Base-by-base conservation (phyloP, 2,888 invertebrate species). In the Pteria penguin region DNA sequence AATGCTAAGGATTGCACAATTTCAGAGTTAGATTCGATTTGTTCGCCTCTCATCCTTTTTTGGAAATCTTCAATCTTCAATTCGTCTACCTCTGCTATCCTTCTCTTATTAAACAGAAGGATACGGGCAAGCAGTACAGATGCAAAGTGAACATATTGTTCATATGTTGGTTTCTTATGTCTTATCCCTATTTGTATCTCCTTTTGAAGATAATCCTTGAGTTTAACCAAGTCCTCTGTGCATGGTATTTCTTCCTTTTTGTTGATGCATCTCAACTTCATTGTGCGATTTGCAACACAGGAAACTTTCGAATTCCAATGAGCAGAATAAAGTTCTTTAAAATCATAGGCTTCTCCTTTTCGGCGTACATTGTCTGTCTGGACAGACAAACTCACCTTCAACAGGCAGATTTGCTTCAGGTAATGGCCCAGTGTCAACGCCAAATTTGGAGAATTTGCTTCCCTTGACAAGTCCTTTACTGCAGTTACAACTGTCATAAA, bases 241-340 rank as follows among this genome's bases (percentile, higher is more conserved):
- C 4, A 11, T 31, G 69, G 74, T 22, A 74, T 60, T 24, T 69
- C 62, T 32, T n/a, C n/a, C 29, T 22, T 62, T 52, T 71, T 76
- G 61, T 76, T 76, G 8, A 76, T 27, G 1, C 8, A 14, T 33
- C 72, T 65, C 31, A 76, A 60, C 2, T 57, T 24, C 24, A 52
- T 57, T 24, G 54, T 58, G 2, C 76, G 26, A 24, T 65, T 63
- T 24, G 71, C 71, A 8, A 76, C 72, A 58, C 32, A 33, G 18
- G 72, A 52, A 26, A 76, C 67, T 54, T 60, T 71, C n/a, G 45
- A 26, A 24, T 72, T 72, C 76, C 72, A 76, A 69, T 72, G 76
- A 24, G 72, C 76, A 32, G 14, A 31, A 67, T 54, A 72, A 1
- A 67, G 54, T 29, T 75, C 62, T 52, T 69, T 18, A 29, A 75